phyloP scores from a whole-genome alignment of 53 echinoderm and acorn worm genomes.

The Paelopatides confundens region DNA sequence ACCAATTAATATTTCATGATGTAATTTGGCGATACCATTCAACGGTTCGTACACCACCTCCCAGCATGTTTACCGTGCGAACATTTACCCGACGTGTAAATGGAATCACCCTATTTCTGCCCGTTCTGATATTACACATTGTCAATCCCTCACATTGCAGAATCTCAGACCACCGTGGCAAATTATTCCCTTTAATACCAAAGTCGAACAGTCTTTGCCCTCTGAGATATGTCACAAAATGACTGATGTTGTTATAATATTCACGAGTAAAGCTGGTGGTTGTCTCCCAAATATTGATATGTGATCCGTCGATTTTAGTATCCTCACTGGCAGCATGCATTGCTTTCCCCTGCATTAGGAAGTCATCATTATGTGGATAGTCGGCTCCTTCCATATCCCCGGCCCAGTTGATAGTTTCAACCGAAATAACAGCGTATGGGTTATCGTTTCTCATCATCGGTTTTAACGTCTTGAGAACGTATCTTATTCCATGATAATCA shows the following conservation, averaged over 20 bases:
- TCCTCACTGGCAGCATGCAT: not conserved
- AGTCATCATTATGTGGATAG: not conserved
- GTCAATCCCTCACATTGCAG: constrained; percentile 54
- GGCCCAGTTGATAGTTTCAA: not conserved
- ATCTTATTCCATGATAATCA: not conserved
- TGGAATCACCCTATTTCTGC: constrained; percentile 67
- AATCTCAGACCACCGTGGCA: constrained; percentile 59
- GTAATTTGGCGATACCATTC: constrained; percentile 12
- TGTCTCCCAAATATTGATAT: not conserved
- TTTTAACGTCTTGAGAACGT: not conserved
- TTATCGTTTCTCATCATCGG: constrained; percentile 8
- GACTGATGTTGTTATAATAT: constrained; percentile 65
- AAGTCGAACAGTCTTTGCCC: constrained; percentile 49
- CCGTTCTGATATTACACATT: constrained; percentile 72
- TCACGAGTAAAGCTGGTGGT: not conserved
- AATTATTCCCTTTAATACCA: not conserved
- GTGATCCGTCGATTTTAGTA: not conserved
- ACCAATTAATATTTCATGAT: not conserved
- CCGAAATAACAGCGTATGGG: not conserved
- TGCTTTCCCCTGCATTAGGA: not conserved
- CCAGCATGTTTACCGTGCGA: constrained; percentile 21
- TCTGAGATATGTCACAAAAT: constrained; percentile 68
- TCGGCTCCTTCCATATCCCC: not conserved
- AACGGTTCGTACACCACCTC: not conserved
- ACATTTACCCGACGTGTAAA: constrained; percentile 30